Evolutionary conservation across 2,888 invertebrate genomes (phyloP).

Genomic region (Rotaria sp.): DNA sequence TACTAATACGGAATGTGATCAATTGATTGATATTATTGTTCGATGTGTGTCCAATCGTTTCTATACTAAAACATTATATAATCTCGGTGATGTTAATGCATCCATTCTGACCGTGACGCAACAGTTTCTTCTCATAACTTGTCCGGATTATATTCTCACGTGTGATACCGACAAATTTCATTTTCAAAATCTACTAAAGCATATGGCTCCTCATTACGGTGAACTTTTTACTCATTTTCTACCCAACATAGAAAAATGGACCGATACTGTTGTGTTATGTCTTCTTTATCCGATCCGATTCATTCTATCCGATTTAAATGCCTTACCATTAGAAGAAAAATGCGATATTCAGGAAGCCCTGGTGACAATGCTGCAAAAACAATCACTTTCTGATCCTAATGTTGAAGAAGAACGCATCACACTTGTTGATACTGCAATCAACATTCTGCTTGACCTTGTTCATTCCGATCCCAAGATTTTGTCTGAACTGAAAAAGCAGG

Average conservation of each 20-base stretch:
- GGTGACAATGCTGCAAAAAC: not conserved
- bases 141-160: not conserved
- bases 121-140: not conserved
- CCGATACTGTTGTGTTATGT: not conserved
- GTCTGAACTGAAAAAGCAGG: not conserved
- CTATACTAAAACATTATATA: not conserved
- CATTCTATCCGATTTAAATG: not conserved
- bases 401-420: not conserved
- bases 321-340: not conserved
- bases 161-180: not conserved
- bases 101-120: not conserved
- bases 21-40: not conserved
- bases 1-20: not conserved
- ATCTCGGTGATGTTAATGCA: not conserved
- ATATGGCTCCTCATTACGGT: not conserved
- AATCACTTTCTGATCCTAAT: not conserved
- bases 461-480: not conserved
- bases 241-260: not conserved
- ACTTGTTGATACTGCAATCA: not conserved
- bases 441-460: not conserved
- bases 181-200: not conserved
- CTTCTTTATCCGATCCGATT: not conserved
- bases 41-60: not conserved
- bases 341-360: not conserved
- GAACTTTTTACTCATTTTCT: not conserved